Conservation (phyloP, 2,888 invertebrate genomes). For the Flexamia atlantica region DNA sequence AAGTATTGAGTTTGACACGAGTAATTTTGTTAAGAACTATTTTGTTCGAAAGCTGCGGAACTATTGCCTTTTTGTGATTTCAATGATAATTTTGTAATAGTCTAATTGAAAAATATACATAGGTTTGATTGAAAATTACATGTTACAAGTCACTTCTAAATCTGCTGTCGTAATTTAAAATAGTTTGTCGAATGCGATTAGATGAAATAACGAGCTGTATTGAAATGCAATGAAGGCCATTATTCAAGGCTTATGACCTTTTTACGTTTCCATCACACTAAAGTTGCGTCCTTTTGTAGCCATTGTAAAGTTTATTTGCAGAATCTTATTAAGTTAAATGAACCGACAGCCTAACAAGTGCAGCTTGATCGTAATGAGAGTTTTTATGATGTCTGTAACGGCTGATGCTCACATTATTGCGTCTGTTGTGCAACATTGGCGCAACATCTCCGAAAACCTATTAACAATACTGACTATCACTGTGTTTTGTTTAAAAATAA, state of each 20-base stretch:
- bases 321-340: constrained; percentile 31
- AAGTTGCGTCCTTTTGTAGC: constrained; percentile 8
- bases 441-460: neutral
- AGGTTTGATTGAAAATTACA: too few relatives aligned
- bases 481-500: too few relatives aligned
- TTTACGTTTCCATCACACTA: neutral
- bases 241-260: neutral
- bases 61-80: too few relatives aligned
- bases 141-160: too few relatives aligned
- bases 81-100: too few relatives aligned
- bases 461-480: too few relatives aligned
- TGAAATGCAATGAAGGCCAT: neutral
- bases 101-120: too few relatives aligned
- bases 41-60: too few relatives aligned
- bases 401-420: neutral
- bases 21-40: too few relatives aligned
- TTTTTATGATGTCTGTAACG: neutral
- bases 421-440: neutral
- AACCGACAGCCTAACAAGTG: neutral
- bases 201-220: neutral
- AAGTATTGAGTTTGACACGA: too few relatives aligned
- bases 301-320: constrained; percentile 14
- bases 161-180: too few relatives aligned
- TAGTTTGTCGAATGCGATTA: neutral
- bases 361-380: neutral